phyloP scores from a whole-genome alignment of 2,797 vertebrate species.

The Masticophis lateralis region DNA sequence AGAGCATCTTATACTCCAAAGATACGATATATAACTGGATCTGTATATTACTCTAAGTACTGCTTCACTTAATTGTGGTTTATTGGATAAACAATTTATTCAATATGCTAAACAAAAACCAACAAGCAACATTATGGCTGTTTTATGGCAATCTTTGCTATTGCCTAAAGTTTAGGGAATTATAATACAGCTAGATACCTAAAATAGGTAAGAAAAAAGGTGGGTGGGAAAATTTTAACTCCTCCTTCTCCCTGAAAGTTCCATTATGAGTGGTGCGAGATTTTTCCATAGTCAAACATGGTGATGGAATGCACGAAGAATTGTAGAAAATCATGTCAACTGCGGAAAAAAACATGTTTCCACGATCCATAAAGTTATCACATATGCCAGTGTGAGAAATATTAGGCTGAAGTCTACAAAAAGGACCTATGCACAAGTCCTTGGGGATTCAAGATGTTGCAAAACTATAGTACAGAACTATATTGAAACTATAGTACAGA shows the following conservation, averaged over 20 bases:
- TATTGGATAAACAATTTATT: not conserved
- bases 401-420: not conserved
- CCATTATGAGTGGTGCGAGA: not conserved
- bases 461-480: too few relatives aligned
- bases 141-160: not conserved
- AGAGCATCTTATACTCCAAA: too few relatives aligned
- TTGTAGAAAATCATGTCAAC: not conserved
- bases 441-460: not conserved
- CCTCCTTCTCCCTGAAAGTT: not conserved
- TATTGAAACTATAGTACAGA: not conserved
- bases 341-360: not conserved
- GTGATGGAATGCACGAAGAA: not conserved
- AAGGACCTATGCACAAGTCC: not conserved
- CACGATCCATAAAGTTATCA: not conserved
- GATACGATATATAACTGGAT: not conserved
- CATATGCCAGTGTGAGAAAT: not conserved
- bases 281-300: not conserved
- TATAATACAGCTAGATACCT: not conserved
- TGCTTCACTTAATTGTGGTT: not conserved
- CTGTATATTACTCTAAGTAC: not conserved
- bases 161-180: not conserved
- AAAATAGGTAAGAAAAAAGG: not conserved
- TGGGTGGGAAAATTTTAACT: not conserved
- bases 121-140: not conserved
- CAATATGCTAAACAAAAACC: not conserved